Conservation (phyloP, 2,888 invertebrate species). For the Diarsia rubi region DNA sequence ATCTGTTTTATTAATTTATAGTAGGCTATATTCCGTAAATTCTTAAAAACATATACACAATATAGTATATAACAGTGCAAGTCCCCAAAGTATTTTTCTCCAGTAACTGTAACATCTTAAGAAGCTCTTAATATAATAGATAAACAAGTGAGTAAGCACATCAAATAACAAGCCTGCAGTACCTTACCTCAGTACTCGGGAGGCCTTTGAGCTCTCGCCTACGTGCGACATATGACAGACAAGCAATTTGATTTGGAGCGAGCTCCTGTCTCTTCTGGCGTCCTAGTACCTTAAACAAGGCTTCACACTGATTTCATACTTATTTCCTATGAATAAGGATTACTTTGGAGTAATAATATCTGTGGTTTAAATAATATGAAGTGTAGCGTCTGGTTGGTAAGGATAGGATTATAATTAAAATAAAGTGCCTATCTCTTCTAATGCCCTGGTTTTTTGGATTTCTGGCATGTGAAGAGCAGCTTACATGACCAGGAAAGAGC, state of each 20-base stretch:
- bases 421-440: too few relatives aligned
- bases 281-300: conserved; percentile 6
- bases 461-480: background rate
- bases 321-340: conserved; percentile 15
- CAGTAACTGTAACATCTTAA: background rate
- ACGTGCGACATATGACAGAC: conserved; percentile 55
- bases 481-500: background rate
- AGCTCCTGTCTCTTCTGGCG: conserved; percentile 22
- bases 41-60: too few relatives aligned
- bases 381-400: background rate
- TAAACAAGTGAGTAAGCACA: conserved; percentile 12
- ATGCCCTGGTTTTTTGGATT: background rate
- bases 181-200: conserved; percentile 5
- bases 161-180: conserved; percentile 1
- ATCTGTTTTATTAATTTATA: too few relatives aligned
- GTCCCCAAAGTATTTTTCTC: background rate
- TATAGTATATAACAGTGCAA: background rate
- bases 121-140: background rate
- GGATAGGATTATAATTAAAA: background rate
- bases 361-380: background rate
- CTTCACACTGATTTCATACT: conserved; percentile 11
- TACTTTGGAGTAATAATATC: background rate
- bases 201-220: conserved; percentile 28
- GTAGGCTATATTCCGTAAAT: too few relatives aligned
- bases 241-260: conserved; percentile 54